These are phyloP conservation scores for Ypsolopha scabrella DNA, from an alignment of 2,888 invertebrate genomes.

Conservation along the genomic window DNA sequence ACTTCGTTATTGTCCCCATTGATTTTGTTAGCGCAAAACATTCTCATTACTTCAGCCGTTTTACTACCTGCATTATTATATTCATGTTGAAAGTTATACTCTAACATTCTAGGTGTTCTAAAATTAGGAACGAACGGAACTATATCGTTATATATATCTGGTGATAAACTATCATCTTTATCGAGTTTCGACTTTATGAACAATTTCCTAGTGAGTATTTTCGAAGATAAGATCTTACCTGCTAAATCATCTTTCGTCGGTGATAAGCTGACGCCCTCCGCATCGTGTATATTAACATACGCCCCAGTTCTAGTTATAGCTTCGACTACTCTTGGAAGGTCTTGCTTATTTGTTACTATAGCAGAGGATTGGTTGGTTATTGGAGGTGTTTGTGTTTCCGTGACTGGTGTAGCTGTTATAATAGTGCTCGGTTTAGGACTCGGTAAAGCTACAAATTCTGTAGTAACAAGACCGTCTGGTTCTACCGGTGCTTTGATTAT, in stretches of 20 bases:
- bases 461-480: constrained; percentile 51
- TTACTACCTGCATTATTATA: constrained; percentile 38
- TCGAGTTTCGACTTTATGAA: constrained; percentile 25
- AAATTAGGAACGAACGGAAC: constrained; percentile 59
- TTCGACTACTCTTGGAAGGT: constrained; percentile 54
- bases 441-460: constrained; percentile 71
- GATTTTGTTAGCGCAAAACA: constrained; percentile 47
- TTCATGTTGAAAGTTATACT: constrained; percentile 41
- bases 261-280: constrained; percentile 69
- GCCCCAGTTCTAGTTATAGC: constrained; percentile 70
- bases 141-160: constrained; percentile 33
- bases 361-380: constrained; percentile 22
- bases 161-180: constrained; percentile 21
- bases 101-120: constrained; percentile 54
- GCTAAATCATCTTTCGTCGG: constrained; percentile 74
- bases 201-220: constrained; percentile 27
- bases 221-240: constrained; percentile 72
- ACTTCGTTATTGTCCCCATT: constrained; percentile 27
- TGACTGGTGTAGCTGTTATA: constrained; percentile 67
- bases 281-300: constrained; percentile 79
- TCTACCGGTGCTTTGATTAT: constrained; percentile 69
- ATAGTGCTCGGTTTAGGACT: constrained; percentile 71
- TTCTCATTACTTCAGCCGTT: constrained; percentile 58
- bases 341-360: constrained; percentile 35
- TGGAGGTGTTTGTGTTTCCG: constrained; percentile 42